Conservation (phyloP, 2,888 invertebrate genomes). For the Oxycera nigricornis region DNA sequence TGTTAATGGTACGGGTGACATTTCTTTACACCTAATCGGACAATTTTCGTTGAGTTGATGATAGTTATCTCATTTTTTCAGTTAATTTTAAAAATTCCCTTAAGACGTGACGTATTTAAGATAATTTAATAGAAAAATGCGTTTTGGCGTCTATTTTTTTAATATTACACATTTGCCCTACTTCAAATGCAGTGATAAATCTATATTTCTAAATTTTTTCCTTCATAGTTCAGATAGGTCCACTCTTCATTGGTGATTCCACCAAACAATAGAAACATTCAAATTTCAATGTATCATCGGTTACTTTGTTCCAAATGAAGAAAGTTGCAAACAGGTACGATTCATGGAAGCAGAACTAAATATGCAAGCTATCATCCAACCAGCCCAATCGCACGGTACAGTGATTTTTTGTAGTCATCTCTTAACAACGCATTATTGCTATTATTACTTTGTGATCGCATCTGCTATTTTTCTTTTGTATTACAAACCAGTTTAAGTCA, state of each 20-base stretch:
- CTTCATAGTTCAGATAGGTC: no score
- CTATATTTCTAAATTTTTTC: no score
- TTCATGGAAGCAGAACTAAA: background rate
- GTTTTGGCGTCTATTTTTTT: no score
- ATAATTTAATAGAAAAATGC: no score
- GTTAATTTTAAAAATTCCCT: no score
- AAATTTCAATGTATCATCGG: background rate
- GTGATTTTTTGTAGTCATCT: background rate
- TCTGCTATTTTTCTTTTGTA: background rate
- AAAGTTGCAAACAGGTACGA: background rate
- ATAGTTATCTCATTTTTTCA: no score
- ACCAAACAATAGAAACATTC: background rate
- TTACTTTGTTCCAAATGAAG: background rate
- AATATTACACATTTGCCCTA: no score
- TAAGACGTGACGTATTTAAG: no score
- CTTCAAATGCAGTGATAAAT: no score
- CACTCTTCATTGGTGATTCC: background rate
- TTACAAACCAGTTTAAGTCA: background rate
- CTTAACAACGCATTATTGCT: background rate
- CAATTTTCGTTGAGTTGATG: no score
- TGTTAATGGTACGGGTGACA: no score
- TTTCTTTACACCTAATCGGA: no score
- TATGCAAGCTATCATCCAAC: background rate
- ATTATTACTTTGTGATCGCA: background rate
- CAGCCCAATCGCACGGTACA: background rate